Base-by-base conservation (phyloP, 1,140 invertebrate genomes). In the Cherax quadricarinatus region DNA sequence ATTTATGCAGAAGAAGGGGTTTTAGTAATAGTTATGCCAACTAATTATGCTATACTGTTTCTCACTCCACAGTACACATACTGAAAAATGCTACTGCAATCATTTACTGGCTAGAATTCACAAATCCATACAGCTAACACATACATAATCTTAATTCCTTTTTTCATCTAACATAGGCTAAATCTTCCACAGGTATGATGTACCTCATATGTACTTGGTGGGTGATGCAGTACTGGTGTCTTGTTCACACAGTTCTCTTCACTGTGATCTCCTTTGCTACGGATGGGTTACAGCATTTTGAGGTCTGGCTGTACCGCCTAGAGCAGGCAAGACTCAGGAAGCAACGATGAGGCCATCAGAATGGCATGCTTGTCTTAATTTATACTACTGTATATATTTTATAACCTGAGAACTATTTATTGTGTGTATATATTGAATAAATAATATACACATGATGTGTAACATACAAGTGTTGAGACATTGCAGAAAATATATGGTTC, bases 241-340 rank as follows among this genome's bases (percentile, higher is more conserved):
- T 96, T 1, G 60, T 95, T 30, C 95, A 96, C 83, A 95, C 95
- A 6, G 66, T 95, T 0, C 94, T 96, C 70, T 96, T 96, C 88
- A 87, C 96, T 53, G 91, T 94, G 14, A 81, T 96, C 62, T 96
- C 96, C 18, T 92, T 96, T 24, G 94, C 95, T 73, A 95, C 94
- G 24, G 95, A 95, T 75, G 96, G 96, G 12, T 96, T 96, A 90
- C 96, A 95, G 94, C 95, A 96, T 91, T 93, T 96, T 49, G 96
- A 96, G 94, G 96, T 96, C 6, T 94, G 93, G 66, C 95, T 96
- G 93, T 95, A 95, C 73, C 73, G 79, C 48, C 86, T 24, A n/a
- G 48, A 87, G 49, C 7, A 48, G 51, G 24, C 66, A 12, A 51
- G 41, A 24, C 41, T 30, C 4, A 78, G 51, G 41, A 53, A 24